Base-by-base conservation (phyloP, 2,113 vertebrate species). In the Cettia cetti region DNA sequence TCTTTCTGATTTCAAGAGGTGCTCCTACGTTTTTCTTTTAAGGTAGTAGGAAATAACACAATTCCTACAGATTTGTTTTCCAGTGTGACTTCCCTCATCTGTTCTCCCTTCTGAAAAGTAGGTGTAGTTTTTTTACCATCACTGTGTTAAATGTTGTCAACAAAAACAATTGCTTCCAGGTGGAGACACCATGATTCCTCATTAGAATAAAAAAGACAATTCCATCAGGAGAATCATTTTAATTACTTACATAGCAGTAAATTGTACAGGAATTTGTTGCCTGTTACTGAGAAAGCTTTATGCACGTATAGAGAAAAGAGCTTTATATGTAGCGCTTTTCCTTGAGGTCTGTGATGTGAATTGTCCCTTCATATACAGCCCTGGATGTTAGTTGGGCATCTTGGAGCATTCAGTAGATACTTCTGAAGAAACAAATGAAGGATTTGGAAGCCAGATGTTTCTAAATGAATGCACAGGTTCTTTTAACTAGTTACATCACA, bases 281-380 rank as follows among this genome's bases (percentile, higher is more conserved):
- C 26, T 60, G 23, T 72, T 31, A 22, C 39, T 60, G 35, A 59
- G 18, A 63, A 82, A 53, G 14, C 20, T 86, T 86, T 77, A 19
- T 28, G 13, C 0, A 1, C 4, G 0, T 28, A 3, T 24, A 30
- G 59, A 17, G 9, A 45, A 19, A 45, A 45, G n/a, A 45, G 44
- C 44, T 45, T 45, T 45, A 45, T 45, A 18, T 20, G 47, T 45
- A 18, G 5, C 39, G 1, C 2, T 37, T 90, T 77, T 40, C 53
- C 35, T 8, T 63, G 57, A 76, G 24, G 4, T 83, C 13, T 80
- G 8, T 44, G 42, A 33, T 57, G 30, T 45, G 28, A 77, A 14
- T 53, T 63, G 14, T 59, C 53, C 33, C 17, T 77, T 37, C 3
- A 1, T 19, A 12, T 8, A 33, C 15, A 45, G 24, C 13, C 20